Conservation (phyloP, 2,888 invertebrate species). For the Netelia inedita region DNA sequence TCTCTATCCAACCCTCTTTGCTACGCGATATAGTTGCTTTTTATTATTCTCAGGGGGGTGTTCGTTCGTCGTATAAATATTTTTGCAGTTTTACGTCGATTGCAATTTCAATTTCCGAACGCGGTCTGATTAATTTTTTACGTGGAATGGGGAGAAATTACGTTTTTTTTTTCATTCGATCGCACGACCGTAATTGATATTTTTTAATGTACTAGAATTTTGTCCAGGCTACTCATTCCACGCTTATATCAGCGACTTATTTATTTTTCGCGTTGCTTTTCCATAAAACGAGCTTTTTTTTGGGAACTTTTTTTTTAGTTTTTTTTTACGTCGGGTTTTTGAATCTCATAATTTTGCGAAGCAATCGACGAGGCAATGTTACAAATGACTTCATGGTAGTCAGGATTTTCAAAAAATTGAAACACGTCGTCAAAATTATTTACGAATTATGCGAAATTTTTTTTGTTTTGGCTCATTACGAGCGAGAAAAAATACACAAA, state of each 20-base stretch:
- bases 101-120: neutral
- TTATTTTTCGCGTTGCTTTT: neutral
- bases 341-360: too few species aligned
- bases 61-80: neutral
- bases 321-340: too few species aligned
- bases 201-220: neutral
- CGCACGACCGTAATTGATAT: neutral
- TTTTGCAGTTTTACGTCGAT: neutral
- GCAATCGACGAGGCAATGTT: too few species aligned
- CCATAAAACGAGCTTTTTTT: neutral
- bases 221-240: neutral
- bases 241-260: neutral
- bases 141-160: neutral
- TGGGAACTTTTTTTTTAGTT: too few species aligned
- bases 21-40: neutral
- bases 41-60: neutral
- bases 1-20: neutral
- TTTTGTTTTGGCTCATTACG: too few species aligned
- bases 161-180: neutral
- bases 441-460: too few species aligned
- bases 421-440: too few species aligned
- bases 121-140: neutral
- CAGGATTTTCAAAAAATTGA: too few species aligned
- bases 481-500: too few species aligned
- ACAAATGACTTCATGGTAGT: too few species aligned